A percentile compares a stretch with the other conserved stretches of the same genome.
These are phyloP conservation scores for Zootermopsis nevadensis DNA, from an alignment of 2,888 invertebrate genomes.

Conservation along the genomic window DNA sequence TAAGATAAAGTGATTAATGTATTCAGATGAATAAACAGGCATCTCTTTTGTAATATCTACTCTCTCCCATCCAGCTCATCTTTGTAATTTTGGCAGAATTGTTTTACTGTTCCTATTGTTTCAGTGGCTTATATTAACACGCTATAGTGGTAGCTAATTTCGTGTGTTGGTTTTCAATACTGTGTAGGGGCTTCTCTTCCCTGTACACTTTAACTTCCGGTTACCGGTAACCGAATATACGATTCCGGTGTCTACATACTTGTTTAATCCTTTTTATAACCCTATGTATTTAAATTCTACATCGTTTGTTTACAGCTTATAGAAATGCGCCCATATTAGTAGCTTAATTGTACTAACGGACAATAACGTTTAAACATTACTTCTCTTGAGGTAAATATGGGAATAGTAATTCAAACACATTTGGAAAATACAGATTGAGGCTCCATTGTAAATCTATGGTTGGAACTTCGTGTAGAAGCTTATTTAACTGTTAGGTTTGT, in stretches of 20 bases:
- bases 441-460: no score
- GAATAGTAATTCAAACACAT: no score
- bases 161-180: constrained; percentile 1
- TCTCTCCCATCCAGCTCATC: neutral
- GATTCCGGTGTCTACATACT: neutral
- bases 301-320: neutral
- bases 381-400: no score
- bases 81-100: constrained; percentile 11
- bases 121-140: neutral
- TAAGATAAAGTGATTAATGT: constrained; percentile 11
- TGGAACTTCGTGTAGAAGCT: no score
- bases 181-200: neutral
- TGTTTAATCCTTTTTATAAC: neutral
- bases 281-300: neutral
- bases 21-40: neutral
- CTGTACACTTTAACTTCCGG: neutral
- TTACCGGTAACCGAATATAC: neutral
- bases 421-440: no score
- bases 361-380: no score
- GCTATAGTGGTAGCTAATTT: neutral
- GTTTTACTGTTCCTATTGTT: neutral
- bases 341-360: no score
- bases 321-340: neutral
- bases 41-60: neutral
- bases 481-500: no score